A percentile compares a stretch with the other conserved stretches of the same genome.
These are phyloP conservation scores for Nemurella pictetii DNA, from an alignment of 2,888 invertebrate species.

Conservation along the genomic window DNA sequence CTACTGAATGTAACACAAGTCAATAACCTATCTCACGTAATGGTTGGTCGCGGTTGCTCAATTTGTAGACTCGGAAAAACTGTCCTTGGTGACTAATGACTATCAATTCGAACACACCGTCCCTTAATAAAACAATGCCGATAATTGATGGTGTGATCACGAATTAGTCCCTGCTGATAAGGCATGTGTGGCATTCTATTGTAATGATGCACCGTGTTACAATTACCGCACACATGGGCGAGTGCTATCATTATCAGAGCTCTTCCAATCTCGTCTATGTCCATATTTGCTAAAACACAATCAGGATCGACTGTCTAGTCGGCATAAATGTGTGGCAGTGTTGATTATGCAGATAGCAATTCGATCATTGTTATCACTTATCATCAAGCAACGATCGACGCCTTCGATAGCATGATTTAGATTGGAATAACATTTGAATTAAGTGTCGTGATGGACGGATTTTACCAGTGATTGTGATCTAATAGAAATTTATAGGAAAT, in stretches of 20 bases:
- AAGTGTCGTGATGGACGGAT: too few species aligned
- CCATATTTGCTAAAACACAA: neutral
- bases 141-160: neutral
- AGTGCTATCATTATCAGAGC: too few species aligned
- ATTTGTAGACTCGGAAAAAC: neutral
- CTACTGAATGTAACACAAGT: neutral
- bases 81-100: neutral
- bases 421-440: too few species aligned
- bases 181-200: neutral
- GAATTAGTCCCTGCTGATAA: neutral
- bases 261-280: neutral
- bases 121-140: neutral
- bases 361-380: too few species aligned
- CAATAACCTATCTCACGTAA: neutral
- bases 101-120: neutral
- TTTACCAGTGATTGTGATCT: too few species aligned
- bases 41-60: neutral
- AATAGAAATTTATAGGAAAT: too few species aligned
- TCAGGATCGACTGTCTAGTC: too few species aligned
- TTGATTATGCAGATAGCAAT: too few species aligned
- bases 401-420: too few species aligned
- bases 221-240: too few species aligned
- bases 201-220: neutral
- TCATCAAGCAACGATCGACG: too few species aligned
- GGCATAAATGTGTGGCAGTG: neutral